Evolutionary conservation across 1,140 invertebrate species (phyloP).

Genomic region (Parasteatoda tepidariorum): DNA sequence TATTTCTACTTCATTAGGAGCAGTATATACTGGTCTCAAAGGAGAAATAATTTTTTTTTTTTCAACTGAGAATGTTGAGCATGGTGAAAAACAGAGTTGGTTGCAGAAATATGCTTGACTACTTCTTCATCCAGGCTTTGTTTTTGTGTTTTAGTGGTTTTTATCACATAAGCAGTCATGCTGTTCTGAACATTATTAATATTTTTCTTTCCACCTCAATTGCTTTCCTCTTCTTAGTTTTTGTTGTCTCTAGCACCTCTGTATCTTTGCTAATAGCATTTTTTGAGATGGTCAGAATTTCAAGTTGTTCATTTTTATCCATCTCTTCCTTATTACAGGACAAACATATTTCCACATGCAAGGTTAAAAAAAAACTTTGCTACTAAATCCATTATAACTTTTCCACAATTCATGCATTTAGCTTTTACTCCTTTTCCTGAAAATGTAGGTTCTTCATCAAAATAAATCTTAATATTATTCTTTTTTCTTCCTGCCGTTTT

Average conservation of each 20-base stretch:
- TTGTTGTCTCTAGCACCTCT: neutral
- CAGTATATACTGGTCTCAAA: neutral
- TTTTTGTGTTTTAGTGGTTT: neutral
- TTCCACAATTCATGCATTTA: neutral
- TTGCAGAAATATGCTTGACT: neutral
- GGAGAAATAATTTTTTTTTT: neutral
- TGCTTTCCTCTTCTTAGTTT: neutral
- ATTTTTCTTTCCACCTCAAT: neutral
- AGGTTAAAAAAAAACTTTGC: neutral
- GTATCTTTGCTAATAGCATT: neutral
- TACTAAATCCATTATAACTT: neutral
- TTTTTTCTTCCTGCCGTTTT: slow-evolving; percentile 4
- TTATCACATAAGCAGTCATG: neutral
- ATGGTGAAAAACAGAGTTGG: neutral
- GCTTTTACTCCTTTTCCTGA: slow-evolving; percentile 14
- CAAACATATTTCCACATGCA: neutral
- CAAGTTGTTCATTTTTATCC: neutral
- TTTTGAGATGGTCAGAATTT: neutral
- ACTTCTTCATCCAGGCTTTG: neutral
- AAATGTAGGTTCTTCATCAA: neutral
- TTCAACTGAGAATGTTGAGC: neutral
- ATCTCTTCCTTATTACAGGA: neutral
- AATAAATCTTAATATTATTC: neutral
- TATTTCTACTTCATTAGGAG: neutral
- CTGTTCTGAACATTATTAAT: neutral